phyloP scores from a whole-genome alignment of 2,888 invertebrate genomes.

The Diabrotica balteata region DNA sequence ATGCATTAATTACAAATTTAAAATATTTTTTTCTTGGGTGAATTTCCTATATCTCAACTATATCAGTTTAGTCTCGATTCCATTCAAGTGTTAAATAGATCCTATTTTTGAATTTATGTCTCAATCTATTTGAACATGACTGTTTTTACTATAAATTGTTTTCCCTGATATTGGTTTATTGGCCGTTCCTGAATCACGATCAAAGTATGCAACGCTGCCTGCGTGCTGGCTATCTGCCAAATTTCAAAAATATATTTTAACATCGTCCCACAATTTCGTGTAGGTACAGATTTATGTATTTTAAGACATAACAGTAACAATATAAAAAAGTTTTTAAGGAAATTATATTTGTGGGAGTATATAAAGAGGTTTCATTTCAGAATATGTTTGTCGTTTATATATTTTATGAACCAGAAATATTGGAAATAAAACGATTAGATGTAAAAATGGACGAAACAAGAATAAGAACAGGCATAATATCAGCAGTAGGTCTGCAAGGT shows the following conservation, averaged over 20 bases:
- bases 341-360: too few relatives aligned
- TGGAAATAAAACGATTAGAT: too few relatives aligned
- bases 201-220: slow-evolving; percentile 42
- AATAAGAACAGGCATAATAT: too few relatives aligned
- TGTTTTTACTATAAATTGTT: slow-evolving; percentile 12
- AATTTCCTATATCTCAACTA: too few relatives aligned
- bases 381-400: too few relatives aligned
- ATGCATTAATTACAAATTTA: too few relatives aligned
- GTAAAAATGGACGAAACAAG: too few relatives aligned
- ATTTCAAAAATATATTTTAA: slow-evolving; percentile 37
- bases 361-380: too few relatives aligned
- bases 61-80: background rate
- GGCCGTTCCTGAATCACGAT: slow-evolving; percentile 43
- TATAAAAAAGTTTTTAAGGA: too few relatives aligned
- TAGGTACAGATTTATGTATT: slow-evolving; percentile 19
- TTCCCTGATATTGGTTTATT: slow-evolving; percentile 41
- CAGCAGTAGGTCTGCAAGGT: too few relatives aligned
- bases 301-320: background rate
- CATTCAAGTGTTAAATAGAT: background rate
- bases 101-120: slow-evolving; percentile 3
- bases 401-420: too few relatives aligned
- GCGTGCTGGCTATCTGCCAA: slow-evolving; percentile 39
- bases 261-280: slow-evolving; percentile 38
- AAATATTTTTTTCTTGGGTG: too few relatives aligned
- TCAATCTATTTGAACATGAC: background rate